Evolutionary conservation across 2,113 vertebrate genomes (phyloP), one percentile per base, ranked within the genome.

Genomic region (Terrapene triunguis): DNA sequence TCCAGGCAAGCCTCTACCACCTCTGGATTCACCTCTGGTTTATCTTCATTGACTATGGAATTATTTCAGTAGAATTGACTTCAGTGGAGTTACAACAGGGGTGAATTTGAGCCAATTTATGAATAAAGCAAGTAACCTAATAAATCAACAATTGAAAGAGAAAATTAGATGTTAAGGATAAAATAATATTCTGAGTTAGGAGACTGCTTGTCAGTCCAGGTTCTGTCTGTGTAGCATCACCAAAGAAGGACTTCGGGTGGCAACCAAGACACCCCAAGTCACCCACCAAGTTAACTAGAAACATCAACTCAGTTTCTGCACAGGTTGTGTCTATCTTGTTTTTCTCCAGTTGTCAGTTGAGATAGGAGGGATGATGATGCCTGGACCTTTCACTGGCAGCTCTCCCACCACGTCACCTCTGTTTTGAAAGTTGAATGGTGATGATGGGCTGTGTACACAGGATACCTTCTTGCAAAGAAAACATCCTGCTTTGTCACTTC

Each of bases 351-450:
- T 24, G 9, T 51, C 94, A 87, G 8, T 22, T 89, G 82, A 82
- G 85, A 78, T 53, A 87, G 50, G 76, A 47, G 51, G 51, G 84
- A 91, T 84, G 87, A 80, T 53, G 80, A 42, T 42, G 87, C 84
- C 87, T 92, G 95, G 78, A 42, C 50, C 80, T 91, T 88, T 84
- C 53, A 48, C 90, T 93, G 93, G 62, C 92, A 81, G 82, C 62
- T 94, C 62, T 91, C 95, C 84, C 62, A 57, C 86, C 76, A 87
- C 94, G 95, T 97, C 96, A 92, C 80, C 90, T 94, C 89, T n/a
- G 86, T 88, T 97, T 95, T 96, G 82, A 82, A 69, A 88, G 90
- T 10, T 96, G 94, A 97, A 97, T 97, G 81, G 92, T 94, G 96
- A 98, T 35, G 87, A 81, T 62, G 79, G 59, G 55, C 93, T 97